Conservation (phyloP, 2,888 invertebrate species). For the Lobophora halterata region DNA sequence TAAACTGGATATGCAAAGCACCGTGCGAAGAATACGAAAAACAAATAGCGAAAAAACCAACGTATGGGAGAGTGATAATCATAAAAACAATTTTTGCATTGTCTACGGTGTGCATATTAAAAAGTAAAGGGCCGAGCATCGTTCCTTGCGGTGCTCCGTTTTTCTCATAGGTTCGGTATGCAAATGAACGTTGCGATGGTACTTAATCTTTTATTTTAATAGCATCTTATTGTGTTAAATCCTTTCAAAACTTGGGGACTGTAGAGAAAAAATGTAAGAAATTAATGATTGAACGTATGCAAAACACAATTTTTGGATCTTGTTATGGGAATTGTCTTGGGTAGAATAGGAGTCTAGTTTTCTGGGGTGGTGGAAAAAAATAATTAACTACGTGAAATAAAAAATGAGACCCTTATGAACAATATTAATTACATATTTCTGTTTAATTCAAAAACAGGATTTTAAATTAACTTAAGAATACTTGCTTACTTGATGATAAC, state of each 20-base stretch:
- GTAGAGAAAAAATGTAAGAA: constrained; percentile 57
- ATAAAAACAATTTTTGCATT: constrained; percentile 74
- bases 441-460: no score
- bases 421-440: no score
- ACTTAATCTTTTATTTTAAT: constrained; percentile 80
- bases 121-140: constrained; percentile 48
- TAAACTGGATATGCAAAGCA: constrained; percentile 77
- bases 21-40: constrained; percentile 75
- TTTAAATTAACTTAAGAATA: no score
- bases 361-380: constrained; percentile 39
- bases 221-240: constrained; percentile 72
- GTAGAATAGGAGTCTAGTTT: constrained; percentile 27
- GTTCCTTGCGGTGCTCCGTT: constrained; percentile 61
- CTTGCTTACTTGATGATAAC: no score
- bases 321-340: constrained; percentile 38
- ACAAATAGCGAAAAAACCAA: constrained; percentile 73
- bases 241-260: constrained; percentile 61
- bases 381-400: constrained; percentile 31
- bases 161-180: constrained; percentile 72
- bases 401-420: constrained; percentile 14
- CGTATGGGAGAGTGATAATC: constrained; percentile 71
- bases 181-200: constrained; percentile 67
- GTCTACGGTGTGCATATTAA: constrained; percentile 63
- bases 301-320: constrained; percentile 48
- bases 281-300: constrained; percentile 75